These are phyloP conservation scores for Coregonus sp. DNA, from an alignment of 2,797 vertebrate genomes.

Conservation along the genomic window DNA sequence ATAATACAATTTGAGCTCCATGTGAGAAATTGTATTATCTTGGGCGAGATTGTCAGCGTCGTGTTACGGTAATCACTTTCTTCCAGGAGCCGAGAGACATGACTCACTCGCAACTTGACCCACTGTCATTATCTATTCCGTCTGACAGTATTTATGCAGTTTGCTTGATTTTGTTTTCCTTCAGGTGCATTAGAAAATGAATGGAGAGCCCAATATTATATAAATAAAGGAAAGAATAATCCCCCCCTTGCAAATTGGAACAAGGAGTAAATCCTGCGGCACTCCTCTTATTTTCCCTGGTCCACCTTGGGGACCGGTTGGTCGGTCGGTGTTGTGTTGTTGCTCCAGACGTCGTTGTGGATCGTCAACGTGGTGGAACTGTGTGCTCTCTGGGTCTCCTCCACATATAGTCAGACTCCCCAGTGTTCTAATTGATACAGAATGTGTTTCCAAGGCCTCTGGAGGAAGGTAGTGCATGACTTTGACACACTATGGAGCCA, in stretches of 20 bases:
- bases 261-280: conserved; percentile 56
- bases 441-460: conserved; percentile 39
- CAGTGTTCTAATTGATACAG: conserved; percentile 54
- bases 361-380: too few species aligned
- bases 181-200: conserved; percentile 66
- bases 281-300: too few species aligned
- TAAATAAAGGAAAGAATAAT: conserved; percentile 68
- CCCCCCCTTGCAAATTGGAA: conserved; percentile 65
- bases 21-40: conserved; percentile 67
- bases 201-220: conserved; percentile 59
- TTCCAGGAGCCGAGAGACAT: conserved; percentile 49
- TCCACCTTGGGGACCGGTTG: too few species aligned
- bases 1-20: conserved; percentile 65
- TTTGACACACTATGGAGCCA: conserved; percentile 10
- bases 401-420: conserved; percentile 36
- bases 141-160: conserved; percentile 60
- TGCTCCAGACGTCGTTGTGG: conserved; percentile 49
- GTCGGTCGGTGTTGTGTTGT: conserved; percentile 21
- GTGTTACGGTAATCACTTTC: conserved; percentile 69
- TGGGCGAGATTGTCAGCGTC: conserved; percentile 56
- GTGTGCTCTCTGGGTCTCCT: conserved; percentile 10
- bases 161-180: conserved; percentile 37
- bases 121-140: conserved; percentile 64
- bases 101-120: conserved; percentile 69
- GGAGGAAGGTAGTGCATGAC: conserved; percentile 47